Base-by-base conservation (phyloP, 2,888 invertebrate genomes). In the Idaea aversata region DNA sequence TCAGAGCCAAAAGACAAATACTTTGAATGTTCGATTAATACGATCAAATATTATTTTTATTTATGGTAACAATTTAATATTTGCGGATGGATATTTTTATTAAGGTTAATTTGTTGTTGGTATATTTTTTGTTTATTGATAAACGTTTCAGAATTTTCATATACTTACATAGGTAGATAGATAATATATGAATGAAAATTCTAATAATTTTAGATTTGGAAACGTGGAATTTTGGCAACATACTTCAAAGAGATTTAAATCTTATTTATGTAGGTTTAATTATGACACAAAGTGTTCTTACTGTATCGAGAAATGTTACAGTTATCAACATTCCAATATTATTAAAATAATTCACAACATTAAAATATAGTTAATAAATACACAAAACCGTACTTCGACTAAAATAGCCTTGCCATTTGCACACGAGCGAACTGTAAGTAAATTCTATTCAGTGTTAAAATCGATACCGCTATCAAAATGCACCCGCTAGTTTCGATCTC, bases 1-100 rank as follows among this genome's bases (percentile, higher is more conserved):
- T 88, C 88, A 86, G 85, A 88, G 88, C 88, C 87, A 86, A 88
- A 91, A 91, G 92, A 92, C 91, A 91, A 92, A 91, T 91, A 90
- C 85, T 85, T 85, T 82, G 87, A 88, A 89, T 87, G 87, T 91
- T 91, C 91, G 90, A 91, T 91, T 90, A 91, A 90, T 88, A 83
- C 78, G 81, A 86, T 88, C 84, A 82, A 85, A 88, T 88, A 88
- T 86, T 75, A 88, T 89, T 85, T 86, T 86, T 85, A 78, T 76
- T 76, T 70, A 66, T 70, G 69, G 72, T 71, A 64, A 67, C 67
- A 34, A 64, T 13, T 34, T 61, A 64, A 59, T 59, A 59, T 59
- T 59, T 59, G 47, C 7, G 47, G 47, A 47, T 3, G 47, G 47
- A 47, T 47, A 10, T 47, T 47, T 47, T 47, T 47, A 47, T 47